These are phyloP conservation scores for Chrysolina oricalcia DNA, from an alignment of 2,888 invertebrate genomes.

Conservation along the genomic window DNA sequence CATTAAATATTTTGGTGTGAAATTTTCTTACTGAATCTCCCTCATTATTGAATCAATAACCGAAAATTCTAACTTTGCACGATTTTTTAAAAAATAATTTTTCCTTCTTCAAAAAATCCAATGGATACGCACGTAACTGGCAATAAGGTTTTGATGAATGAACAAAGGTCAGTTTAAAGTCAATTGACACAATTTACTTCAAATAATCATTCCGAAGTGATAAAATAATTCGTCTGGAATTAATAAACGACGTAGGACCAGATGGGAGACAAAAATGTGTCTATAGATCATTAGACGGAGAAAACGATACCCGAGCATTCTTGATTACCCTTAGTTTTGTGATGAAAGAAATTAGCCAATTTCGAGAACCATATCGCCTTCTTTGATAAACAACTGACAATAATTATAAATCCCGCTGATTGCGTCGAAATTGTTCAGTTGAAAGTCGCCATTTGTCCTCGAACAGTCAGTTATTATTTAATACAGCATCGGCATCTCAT, in stretches of 20 bases:
- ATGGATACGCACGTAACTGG: neutral
- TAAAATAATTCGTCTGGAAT: neutral
- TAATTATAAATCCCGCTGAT: neutral
- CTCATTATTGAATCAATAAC: too few species aligned
- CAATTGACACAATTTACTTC: constrained; percentile 6
- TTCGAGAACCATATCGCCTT: neutral
- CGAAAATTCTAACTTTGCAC: too few species aligned
- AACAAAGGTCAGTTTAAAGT: constrained; percentile 10
- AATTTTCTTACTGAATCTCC: too few species aligned
- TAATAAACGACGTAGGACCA: neutral
- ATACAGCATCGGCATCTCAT: neutral
- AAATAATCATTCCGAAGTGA: neutral
- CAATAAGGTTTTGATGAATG: neutral
- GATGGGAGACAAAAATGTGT: neutral
- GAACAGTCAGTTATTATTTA: neutral
- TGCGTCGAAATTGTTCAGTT: neutral
- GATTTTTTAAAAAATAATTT: too few species aligned
- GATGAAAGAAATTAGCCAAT: neutral
- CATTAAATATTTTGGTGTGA: too few species aligned
- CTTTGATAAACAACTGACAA: neutral
- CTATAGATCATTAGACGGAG: neutral
- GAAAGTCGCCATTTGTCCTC: neutral
- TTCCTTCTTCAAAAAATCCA: neutral
- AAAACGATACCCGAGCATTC: neutral
- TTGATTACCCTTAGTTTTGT: neutral